A percentile compares a stretch with the other conserved stretches of the same genome.
phyloP scores from a whole-genome alignment of 2,888 invertebrate genomes.

The Nephrotoma appendiculata region DNA sequence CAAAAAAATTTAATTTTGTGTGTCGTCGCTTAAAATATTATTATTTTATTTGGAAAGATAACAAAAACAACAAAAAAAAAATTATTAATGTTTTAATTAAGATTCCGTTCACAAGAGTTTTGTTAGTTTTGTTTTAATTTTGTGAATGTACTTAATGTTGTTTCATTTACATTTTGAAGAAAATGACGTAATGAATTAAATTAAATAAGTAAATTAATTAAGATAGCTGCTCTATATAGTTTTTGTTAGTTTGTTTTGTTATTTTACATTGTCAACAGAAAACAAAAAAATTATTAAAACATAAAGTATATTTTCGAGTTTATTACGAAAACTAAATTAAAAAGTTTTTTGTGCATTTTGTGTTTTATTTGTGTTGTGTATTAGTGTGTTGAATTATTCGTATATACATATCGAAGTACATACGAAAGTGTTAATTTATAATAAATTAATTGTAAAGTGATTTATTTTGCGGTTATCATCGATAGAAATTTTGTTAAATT shows the following conservation, averaged over 20 bases:
- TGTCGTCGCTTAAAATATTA: neutral
- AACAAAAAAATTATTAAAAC: neutral
- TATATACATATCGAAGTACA: neutral
- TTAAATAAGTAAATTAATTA: neutral
- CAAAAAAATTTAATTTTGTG: neutral
- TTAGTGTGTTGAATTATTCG: neutral
- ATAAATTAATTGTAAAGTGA: neutral
- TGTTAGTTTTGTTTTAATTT: neutral
- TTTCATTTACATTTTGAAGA: neutral
- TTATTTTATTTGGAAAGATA: neutral
- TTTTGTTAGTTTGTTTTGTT: neutral
- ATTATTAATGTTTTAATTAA: neutral
- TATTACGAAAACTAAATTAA: neutral
- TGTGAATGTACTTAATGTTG: neutral
- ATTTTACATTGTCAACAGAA: neutral
- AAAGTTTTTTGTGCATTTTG: neutral
- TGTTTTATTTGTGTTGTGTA: neutral
- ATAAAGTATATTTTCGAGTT: neutral
- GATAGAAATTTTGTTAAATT: neutral
- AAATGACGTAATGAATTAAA: neutral
- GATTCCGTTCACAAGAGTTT: neutral
- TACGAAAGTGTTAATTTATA: neutral
- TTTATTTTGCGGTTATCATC: neutral
- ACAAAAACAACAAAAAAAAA: neutral
- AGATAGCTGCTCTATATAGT: neutral